Evolutionary conservation across 2,888 invertebrate species (phyloP).

Genomic region (Tachina lurida): DNA sequence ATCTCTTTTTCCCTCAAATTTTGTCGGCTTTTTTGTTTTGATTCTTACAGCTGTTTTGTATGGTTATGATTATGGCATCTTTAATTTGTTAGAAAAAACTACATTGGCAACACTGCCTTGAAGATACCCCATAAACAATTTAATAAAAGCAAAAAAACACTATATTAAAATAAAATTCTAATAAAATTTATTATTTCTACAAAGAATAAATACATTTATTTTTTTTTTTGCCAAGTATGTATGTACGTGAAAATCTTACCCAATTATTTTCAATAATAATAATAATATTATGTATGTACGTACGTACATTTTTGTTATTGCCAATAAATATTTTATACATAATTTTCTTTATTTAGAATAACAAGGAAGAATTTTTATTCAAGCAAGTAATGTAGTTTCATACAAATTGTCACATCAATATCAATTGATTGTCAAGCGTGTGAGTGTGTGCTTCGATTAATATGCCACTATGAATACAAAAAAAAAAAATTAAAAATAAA

Average conservation of each 20-base stretch:
- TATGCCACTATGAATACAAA: conserved; percentile 15
- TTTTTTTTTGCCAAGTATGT: not conserved
- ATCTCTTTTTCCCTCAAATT: too few relatives aligned
- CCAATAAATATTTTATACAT: conserved; percentile 40
- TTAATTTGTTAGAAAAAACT: too few relatives aligned
- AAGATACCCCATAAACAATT: not conserved
- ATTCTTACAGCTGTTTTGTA: too few relatives aligned
- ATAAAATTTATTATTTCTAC: conserved; percentile 27
- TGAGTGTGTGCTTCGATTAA: not conserved
- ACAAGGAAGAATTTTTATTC: conserved; percentile 56
- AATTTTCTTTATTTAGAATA: conserved; percentile 54
- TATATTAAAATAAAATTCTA: not conserved
- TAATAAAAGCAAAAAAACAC: not conserved
- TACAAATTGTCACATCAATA: conserved; percentile 47
- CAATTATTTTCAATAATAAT: conserved; percentile 26
- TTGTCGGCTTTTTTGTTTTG: too few relatives aligned
- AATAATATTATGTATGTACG: not conserved
- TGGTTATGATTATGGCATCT: too few relatives aligned
- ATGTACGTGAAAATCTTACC: conserved; percentile 59
- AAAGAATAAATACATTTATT: not conserved
- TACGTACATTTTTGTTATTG: conserved; percentile 2
- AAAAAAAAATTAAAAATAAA: not conserved
- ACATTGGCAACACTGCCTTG: too few relatives aligned
- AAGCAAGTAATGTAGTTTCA: conserved; percentile 8
- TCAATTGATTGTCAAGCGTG: conserved; percentile 37